A percentile compares a stretch with the other conserved stretches of the same genome.
Conservation (phyloP, 1,140 invertebrate species). For the Achroia grisella region DNA sequence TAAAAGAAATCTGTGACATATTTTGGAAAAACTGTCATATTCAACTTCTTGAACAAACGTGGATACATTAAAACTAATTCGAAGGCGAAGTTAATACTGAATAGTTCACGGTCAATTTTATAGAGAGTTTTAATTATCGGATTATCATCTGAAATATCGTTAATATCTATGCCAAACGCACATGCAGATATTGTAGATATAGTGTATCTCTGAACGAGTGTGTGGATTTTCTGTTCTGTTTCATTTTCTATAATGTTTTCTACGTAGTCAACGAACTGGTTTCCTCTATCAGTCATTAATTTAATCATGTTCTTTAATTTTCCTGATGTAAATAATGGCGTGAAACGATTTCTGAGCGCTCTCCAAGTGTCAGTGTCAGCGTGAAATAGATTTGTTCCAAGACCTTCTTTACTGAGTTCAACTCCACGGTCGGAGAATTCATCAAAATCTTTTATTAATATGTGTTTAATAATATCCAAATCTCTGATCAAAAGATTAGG, state of each 20-base stretch:
- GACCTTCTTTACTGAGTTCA: constrained; percentile 65
- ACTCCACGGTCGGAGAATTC: constrained; percentile 69
- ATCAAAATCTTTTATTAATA: constrained; percentile 76
- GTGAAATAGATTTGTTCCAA: constrained; percentile 63
- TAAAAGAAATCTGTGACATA: constrained; percentile 23
- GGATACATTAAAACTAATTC: constrained; percentile 38
- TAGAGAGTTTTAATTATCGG: constrained; percentile 10
- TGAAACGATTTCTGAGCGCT: constrained; percentile 68
- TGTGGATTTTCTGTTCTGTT: constrained; percentile 47
- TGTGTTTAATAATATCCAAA: constrained; percentile 75
- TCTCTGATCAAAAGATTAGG: constrained; percentile 73
- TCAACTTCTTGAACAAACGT: constrained; percentile 28
- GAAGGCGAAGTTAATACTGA: constrained; percentile 6
- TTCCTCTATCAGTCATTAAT: constrained; percentile 37
- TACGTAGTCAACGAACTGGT: constrained; percentile 39
- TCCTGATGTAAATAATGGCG: constrained; percentile 74
- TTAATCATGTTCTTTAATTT: constrained; percentile 75
- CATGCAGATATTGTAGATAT: constrained; percentile 71
- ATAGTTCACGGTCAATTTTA: constrained; percentile 20
- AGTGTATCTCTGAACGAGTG: constrained; percentile 51
- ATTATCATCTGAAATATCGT: constrained; percentile 32
- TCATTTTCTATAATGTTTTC: constrained; percentile 12
- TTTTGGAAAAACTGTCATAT: constrained; percentile 23
- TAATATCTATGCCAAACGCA: constrained; percentile 74
- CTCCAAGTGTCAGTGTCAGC: constrained; percentile 73